A percentile compares a stretch with the other conserved stretches of the same genome.
Conservation (phyloP, 2,113 vertebrate genomes). For the Emydura subglobosa region DNA sequence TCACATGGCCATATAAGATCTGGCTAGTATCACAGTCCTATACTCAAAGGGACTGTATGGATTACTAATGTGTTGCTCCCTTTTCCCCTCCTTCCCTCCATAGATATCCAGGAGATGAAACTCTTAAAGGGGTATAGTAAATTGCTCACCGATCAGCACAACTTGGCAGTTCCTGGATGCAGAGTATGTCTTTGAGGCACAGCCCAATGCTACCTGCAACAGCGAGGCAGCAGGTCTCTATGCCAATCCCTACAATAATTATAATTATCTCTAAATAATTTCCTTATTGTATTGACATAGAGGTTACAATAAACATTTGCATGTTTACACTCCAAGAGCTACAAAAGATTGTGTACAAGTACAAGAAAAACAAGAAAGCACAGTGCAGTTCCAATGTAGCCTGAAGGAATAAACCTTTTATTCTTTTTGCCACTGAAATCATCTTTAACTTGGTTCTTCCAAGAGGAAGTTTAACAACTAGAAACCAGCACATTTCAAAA, state of each 20-base stretch:
- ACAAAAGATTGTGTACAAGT: neutral
- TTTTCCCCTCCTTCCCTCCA: neutral
- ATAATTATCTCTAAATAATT: slow-evolving; percentile 26
- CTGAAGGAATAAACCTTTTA: slow-evolving; percentile 12
- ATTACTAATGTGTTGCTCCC: neutral
- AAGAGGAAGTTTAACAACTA: neutral
- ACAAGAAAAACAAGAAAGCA: neutral
- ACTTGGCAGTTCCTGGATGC: neutral
- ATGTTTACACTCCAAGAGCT: neutral
- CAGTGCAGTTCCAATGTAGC: neutral
- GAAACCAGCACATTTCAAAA: neutral
- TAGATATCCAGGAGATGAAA: neutral
- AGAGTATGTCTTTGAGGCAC: neutral
- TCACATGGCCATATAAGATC: neutral
- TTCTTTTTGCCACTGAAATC: neutral
- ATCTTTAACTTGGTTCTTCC: slow-evolving; percentile 7
- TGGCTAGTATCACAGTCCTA: neutral
- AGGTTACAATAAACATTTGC: neutral
- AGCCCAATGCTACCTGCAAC: neutral
- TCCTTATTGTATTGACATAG: neutral
- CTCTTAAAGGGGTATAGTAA: neutral
- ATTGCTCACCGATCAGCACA: neutral
- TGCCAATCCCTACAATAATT: neutral
- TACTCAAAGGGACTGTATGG: neutral
- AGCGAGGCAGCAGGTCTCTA: neutral